These are phyloP conservation scores for Rhagium mordax DNA, from an alignment of 2,888 invertebrate species.

Conservation along the genomic window DNA sequence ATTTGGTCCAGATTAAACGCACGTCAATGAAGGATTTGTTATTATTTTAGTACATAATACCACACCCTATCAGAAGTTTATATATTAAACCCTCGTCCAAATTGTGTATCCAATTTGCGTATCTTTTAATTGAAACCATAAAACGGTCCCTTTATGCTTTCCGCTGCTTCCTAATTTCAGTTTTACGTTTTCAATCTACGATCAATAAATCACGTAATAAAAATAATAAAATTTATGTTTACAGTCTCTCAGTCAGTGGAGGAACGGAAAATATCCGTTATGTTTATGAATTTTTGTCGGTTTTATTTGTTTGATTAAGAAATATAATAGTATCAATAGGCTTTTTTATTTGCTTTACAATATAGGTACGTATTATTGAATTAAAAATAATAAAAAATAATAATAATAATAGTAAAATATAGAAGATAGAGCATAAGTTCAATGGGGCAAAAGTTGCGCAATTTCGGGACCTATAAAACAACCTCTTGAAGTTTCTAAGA, in stretches of 20 bases:
- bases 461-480: too few species aligned
- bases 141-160: slow-evolving; percentile 55
- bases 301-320: neutral
- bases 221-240: slow-evolving; percentile 50
- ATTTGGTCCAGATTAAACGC: neutral
- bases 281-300: neutral
- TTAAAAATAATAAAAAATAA: too few species aligned
- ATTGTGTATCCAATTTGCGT: slow-evolving; percentile 60
- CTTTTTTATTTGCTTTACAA: too few species aligned
- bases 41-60: slow-evolving; percentile 57
- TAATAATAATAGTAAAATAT: too few species aligned
- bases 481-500: too few species aligned
- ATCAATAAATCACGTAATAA: slow-evolving; percentile 54
- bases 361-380: too few species aligned
- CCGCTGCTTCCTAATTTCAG: slow-evolving; percentile 50
- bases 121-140: slow-evolving; percentile 66
- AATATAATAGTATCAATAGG: too few species aligned
- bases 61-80: slow-evolving; percentile 62
- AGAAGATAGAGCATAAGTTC: too few species aligned
- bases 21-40: slow-evolving; percentile 25
- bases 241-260: slow-evolving; percentile 28
- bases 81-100: slow-evolving; percentile 59
- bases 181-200: slow-evolving; percentile 57
- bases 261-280: neutral
- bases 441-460: too few species aligned